These are phyloP conservation scores for Heterotis niloticus DNA, from an alignment of 2,113 vertebrate genomes.

Conservation along the genomic window DNA sequence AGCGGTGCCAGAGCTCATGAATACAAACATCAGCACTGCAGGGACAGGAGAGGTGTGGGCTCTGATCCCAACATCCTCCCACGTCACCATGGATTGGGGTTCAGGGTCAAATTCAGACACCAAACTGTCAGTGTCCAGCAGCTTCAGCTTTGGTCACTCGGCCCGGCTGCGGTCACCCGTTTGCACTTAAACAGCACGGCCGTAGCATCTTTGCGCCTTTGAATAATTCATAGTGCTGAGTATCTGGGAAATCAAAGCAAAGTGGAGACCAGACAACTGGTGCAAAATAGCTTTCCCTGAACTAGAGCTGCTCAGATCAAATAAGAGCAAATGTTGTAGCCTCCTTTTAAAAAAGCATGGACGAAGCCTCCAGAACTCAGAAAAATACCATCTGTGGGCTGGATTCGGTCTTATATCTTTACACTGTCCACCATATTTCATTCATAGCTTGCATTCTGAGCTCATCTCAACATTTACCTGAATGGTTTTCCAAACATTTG, in stretches of 20 bases:
- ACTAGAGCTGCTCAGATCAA: background rate
- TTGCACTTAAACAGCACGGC: background rate
- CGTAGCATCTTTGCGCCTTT: background rate
- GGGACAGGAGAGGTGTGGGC: background rate
- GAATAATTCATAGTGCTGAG: background rate
- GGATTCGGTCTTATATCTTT: background rate
- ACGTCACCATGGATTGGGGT: background rate
- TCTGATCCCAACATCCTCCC: background rate
- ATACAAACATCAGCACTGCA: slow-evolving; percentile 3
- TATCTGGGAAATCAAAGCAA: background rate
- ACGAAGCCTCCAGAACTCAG: background rate
- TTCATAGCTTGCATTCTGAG: no score
- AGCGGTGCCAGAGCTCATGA: background rate
- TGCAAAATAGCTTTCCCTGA: background rate
- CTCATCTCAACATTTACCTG: no score
- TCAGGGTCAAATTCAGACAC: background rate
- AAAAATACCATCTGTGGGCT: background rate
- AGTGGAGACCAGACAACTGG: background rate
- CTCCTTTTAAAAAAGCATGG: background rate
- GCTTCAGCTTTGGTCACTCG: background rate
- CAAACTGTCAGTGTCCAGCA: no score
- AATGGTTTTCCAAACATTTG: slow-evolving; percentile 2
- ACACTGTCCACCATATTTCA: background rate
- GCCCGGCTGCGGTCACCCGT: background rate
- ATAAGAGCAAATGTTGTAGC: background rate